Conservation (phyloP, 1,140 invertebrate genomes). For the Bursaphelenchus mucronatus region DNA sequence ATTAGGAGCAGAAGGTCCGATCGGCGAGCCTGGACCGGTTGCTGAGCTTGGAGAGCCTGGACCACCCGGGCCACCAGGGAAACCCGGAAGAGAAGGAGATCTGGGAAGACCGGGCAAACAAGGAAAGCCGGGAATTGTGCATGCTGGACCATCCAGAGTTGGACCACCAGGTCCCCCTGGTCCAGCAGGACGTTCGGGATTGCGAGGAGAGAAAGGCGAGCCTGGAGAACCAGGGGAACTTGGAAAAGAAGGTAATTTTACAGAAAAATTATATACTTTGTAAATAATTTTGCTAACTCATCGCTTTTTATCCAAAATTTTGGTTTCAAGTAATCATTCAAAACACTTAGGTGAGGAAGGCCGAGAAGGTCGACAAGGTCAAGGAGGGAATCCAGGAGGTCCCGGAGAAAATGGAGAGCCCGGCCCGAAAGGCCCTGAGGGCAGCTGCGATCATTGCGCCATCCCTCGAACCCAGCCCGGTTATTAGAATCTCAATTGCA, state of each 20-base stretch:
- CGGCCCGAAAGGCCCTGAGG: not conserved
- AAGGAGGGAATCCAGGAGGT: slow-evolving; percentile 1
- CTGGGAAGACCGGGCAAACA: not conserved
- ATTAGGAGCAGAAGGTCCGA: not conserved
- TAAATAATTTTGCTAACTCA: no score
- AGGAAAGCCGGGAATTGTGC: not conserved
- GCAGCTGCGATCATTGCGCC: slow-evolving; percentile 14
- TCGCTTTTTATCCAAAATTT: no score
- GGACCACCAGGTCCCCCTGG: not conserved
- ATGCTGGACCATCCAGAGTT: not conserved
- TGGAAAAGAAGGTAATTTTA: no score
- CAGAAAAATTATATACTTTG: no score
- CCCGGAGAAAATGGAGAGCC: slow-evolving; percentile 10
- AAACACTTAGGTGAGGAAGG: not conserved
- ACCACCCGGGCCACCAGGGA: slow-evolving; percentile 8
- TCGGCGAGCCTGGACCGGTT: not conserved
- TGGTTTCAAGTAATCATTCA: no score
- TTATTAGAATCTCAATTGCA: no score
- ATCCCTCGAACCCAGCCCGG: no score
- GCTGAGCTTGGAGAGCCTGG: slow-evolving; percentile 9
- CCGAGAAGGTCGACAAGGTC: not conserved
- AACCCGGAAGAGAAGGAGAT: slow-evolving; percentile 4
- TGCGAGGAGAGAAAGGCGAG: not conserved
- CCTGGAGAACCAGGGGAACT: not conserved
- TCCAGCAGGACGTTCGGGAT: slow-evolving; percentile 3